These are phyloP conservation scores for Spheniscus mendiculus DNA, from an alignment of 2,113 vertebrate species.

Conservation along the genomic window DNA sequence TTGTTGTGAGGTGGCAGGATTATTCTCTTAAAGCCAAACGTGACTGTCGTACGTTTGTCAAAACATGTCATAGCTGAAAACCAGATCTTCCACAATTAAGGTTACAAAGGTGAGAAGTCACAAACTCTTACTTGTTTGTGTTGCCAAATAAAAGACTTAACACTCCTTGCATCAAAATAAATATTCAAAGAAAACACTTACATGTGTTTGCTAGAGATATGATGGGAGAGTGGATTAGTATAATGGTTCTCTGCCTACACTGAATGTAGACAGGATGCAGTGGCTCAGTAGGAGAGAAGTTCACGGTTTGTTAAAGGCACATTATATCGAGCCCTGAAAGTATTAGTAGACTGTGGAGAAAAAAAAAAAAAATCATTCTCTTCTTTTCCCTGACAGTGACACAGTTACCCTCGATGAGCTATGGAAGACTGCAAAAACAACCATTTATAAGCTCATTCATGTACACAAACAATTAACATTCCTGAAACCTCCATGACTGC, in stretches of 20 bases:
- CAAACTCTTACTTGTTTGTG: not conserved
- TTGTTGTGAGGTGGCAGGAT: not conserved
- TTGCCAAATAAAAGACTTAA: slow-evolving; percentile 56
- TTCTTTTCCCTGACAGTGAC: slow-evolving; percentile 39
- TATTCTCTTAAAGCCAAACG: not conserved
- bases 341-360: slow-evolving; percentile 27
- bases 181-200: slow-evolving; percentile 69
- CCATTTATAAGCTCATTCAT: slow-evolving; percentile 55
- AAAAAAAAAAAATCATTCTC: not conserved
- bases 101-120: slow-evolving; percentile 42
- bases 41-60: not conserved
- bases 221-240: slow-evolving; percentile 69
- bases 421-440: slow-evolving; percentile 32
- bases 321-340: slow-evolving; percentile 59
- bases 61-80: not conserved
- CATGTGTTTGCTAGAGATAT: slow-evolving; percentile 76
- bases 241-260: slow-evolving; percentile 68
- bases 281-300: slow-evolving; percentile 60
- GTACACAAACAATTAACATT: slow-evolving; percentile 58
- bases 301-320: slow-evolving; percentile 70
- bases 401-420: slow-evolving; percentile 44
- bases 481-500: slow-evolving; percentile 30
- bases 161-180: slow-evolving; percentile 63
- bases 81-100: slow-evolving; percentile 43
- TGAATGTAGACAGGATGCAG: slow-evolving; percentile 54